Percentiles rank a stretch among this genome's conserved stretches.
Conservation (phyloP, 2,888 invertebrate species). For the Oegoconia quadripuncta region DNA sequence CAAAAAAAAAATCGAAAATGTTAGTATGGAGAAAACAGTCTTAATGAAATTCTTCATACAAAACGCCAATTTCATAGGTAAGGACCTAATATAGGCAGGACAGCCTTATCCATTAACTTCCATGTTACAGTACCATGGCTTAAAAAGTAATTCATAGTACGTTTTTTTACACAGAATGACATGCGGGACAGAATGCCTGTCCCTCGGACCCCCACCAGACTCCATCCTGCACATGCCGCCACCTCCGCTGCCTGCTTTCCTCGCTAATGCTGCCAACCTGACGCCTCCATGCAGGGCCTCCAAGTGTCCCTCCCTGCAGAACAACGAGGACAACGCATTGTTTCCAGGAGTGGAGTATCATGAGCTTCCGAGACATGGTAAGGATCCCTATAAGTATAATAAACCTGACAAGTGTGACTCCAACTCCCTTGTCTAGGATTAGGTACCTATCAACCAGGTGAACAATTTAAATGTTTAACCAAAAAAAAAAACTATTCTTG, state of each 20-base stretch:
- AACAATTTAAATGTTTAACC: too few relatives aligned
- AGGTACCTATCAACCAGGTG: too few relatives aligned
- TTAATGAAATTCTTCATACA: too few relatives aligned
- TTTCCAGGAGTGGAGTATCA: conserved; percentile 87
- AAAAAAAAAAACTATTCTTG: too few relatives aligned
- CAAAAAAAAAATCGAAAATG: too few relatives aligned
- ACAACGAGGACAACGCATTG: conserved; percentile 69
- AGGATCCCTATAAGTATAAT: conserved; percentile 16
- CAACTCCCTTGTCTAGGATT: too few relatives aligned
- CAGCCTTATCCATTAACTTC: too few relatives aligned
- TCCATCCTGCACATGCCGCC: conserved; percentile 91
- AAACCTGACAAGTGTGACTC: too few relatives aligned
- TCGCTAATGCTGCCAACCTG: conserved; percentile 77
- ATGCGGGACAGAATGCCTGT: conserved; percentile 80
- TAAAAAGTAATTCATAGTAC: not conserved
- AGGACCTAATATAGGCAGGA: too few relatives aligned
- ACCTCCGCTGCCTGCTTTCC: conserved; percentile 89
- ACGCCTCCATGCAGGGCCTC: conserved; percentile 83
- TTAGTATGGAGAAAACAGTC: too few relatives aligned
- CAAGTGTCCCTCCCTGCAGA: conserved; percentile 80
- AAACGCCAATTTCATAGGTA: too few relatives aligned
- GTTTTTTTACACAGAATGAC: conserved; percentile 55
- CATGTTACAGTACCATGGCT: too few relatives aligned
- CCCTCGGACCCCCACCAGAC: conserved; percentile 88
- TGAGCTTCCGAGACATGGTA: conserved; percentile 88